Conservation (phyloP, 2,113 vertebrate species). For the Riparia riparia region DNA sequence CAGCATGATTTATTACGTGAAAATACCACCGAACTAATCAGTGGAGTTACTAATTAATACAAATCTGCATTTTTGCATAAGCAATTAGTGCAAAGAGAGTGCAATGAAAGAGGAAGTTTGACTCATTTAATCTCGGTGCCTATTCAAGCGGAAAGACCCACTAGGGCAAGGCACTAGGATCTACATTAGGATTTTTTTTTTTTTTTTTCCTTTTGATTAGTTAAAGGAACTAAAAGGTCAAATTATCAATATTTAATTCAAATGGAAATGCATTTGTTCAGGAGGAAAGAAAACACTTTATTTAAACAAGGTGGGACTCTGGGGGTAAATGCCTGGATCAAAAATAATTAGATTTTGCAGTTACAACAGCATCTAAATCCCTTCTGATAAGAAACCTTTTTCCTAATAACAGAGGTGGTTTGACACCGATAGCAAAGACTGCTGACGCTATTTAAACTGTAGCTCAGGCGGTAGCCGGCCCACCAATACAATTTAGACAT, state of each 20-base stretch:
- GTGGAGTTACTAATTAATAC: constrained; percentile 93
- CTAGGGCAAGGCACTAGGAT: constrained; percentile 79
- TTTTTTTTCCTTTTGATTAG: constrained; percentile 82
- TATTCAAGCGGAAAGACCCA: constrained; percentile 85
- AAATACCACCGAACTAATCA: constrained; percentile 91
- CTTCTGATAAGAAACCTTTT: constrained; percentile 59
- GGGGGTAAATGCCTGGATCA: constrained; percentile 67
- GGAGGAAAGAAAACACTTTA: constrained; percentile 76
- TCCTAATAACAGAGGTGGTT: constrained; percentile 65
- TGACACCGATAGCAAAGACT: constrained; percentile 29
- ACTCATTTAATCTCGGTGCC: constrained; percentile 85
- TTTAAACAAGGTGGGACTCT: constrained; percentile 74
- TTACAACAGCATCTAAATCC: constrained; percentile 67
- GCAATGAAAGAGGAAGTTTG: constrained; percentile 85
- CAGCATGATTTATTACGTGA: constrained; percentile 89
- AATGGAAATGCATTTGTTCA: constrained; percentile 80
- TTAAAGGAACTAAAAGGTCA: constrained; percentile 86
- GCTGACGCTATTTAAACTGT: constrained; percentile 8
- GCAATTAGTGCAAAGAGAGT: constrained; percentile 88
- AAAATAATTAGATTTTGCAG: constrained; percentile 76
- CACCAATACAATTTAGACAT: constrained; percentile 29
- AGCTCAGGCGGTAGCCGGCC: neutral
- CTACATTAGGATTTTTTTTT: constrained; percentile 75
- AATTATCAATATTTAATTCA: constrained; percentile 90
- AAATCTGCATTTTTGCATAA: constrained; percentile 96